These are phyloP conservation scores for Tachysurus vachellii DNA, from an alignment of 2,113 vertebrate species.

Conservation along the genomic window DNA sequence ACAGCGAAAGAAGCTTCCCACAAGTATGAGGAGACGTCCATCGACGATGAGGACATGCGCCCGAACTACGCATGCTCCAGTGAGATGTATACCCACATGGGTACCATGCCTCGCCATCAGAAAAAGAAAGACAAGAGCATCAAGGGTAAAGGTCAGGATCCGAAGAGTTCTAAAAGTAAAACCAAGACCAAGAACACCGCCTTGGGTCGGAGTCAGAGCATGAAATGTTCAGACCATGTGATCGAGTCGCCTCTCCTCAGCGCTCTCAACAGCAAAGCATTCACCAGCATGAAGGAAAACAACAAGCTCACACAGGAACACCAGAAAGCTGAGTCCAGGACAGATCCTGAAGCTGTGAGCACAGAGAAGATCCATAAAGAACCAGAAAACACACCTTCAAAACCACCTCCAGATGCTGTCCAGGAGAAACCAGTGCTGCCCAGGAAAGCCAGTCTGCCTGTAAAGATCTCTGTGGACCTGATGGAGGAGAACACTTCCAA, in stretches of 20 bases:
- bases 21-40: conserved; percentile 56
- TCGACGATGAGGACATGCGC: conserved; percentile 79
- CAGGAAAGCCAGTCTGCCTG: neutral
- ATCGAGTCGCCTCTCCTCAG: conserved; percentile 10
- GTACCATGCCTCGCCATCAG: conserved; percentile 83
- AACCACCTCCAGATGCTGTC: neutral
- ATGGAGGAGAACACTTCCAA: neutral
- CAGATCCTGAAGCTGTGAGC: neutral
- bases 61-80: conserved; percentile 82
- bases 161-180: conserved; percentile 50
- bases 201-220: conserved; percentile 61
- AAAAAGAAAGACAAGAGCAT: conserved; percentile 60
- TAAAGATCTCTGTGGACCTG: neutral
- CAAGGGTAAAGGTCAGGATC: conserved; percentile 55
- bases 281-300: neutral
- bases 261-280: neutral
- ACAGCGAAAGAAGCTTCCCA: conserved; percentile 22
- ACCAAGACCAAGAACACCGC: conserved; percentile 56
- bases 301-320: neutral
- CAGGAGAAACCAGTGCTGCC: neutral
- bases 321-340: neutral
- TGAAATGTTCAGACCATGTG: conserved; percentile 52
- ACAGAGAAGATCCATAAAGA: neutral
- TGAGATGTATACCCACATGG: conserved; percentile 89
- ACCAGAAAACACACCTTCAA: neutral